Conservation (phyloP, 2,888 invertebrate species). For the Tolmerus cingulatus region DNA sequence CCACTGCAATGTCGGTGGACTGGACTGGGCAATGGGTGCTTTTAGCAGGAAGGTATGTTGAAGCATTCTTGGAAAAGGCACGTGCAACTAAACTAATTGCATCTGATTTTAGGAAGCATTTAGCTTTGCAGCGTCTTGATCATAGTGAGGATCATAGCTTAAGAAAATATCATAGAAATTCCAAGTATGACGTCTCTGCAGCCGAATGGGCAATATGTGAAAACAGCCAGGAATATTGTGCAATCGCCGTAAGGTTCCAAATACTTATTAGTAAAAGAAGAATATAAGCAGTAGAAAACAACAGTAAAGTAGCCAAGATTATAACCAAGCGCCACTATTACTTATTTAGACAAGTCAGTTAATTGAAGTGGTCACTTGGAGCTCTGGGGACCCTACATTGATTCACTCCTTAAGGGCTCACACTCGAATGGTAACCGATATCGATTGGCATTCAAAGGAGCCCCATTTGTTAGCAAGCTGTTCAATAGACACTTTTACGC, state of each 20-base stretch:
- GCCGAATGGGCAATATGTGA: conserved; percentile 91
- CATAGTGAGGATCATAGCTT: conserved; percentile 67
- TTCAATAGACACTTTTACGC: conserved; percentile 92
- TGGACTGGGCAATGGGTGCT: conserved; percentile 84
- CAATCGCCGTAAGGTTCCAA: conserved; percentile 77
- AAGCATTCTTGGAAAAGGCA: conserved; percentile 40
- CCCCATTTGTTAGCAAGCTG: conserved; percentile 83
- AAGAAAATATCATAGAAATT: conserved; percentile 83
- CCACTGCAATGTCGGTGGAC: conserved; percentile 92
- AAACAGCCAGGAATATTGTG: conserved; percentile 80
- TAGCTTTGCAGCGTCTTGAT: conserved; percentile 79
- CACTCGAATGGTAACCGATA: conserved; percentile 85
- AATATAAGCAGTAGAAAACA: no score
- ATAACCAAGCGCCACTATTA: neutral
- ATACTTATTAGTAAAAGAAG: neutral
- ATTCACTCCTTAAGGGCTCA: conserved; percentile 80
- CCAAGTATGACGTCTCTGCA: conserved; percentile 91
- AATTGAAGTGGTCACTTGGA: conserved; percentile 86
- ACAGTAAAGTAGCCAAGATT: no score
- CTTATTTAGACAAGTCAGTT: conserved; percentile 79
- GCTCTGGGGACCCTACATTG: conserved; percentile 74
- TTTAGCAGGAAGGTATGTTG: conserved; percentile 75
- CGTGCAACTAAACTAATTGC: neutral
- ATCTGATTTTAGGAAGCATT: conserved; percentile 67
- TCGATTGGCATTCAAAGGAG: conserved; percentile 89